Evolutionary conservation across 2,113 vertebrate species (phyloP), one percentile per base, ranked within the genome.

Genomic region (Zosterops japonicus): DNA sequence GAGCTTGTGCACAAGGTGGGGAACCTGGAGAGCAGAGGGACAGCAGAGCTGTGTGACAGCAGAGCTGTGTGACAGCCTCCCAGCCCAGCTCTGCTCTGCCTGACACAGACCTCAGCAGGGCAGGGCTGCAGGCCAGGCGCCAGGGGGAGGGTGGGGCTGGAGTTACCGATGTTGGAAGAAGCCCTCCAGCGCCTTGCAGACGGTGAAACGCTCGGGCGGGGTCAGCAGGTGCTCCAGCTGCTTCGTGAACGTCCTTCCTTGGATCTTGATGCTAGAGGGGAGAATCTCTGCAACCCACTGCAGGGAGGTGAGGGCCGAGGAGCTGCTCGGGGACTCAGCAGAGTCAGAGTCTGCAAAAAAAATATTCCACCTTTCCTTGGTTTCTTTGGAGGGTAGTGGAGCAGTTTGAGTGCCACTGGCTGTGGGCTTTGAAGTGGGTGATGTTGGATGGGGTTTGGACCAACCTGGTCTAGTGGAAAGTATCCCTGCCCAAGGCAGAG

Each of bases 251-350:
- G 99, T 99, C 90, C 98, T 98, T 8, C 99, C 99, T 55, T 99
- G 99, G 31, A 99, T 99, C 71, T 98, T 99, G 96, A 99, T 99
- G 97, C 99, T 99, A 78, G 99, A 99, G 3, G 99, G 99, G 67
- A 99, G 98, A 64, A 99, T 99, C 96, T 99, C 99, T 8, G 99
- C 99, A 13, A 99, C 99, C 99, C 99, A 99, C 97, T 99, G 99
- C 96, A 99, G 98, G 47, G 99, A 99, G 50, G 98, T 99, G 95
- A 99, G 98, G 12, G 98, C 98, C 0, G 99, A 99, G 41, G 99
- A 98, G 28, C 98, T 98, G 89, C 92, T 96, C 42, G 96, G 98
- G 29, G 72, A 98, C 28, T 99, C 99, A 3, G 98, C 96, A 15
- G 97, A 98, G 75, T 99, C 99, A 1, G 98, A 98, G 86, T 99